Conservation (phyloP, 2,888 invertebrate genomes). For the Acholoe squamosa region DNA sequence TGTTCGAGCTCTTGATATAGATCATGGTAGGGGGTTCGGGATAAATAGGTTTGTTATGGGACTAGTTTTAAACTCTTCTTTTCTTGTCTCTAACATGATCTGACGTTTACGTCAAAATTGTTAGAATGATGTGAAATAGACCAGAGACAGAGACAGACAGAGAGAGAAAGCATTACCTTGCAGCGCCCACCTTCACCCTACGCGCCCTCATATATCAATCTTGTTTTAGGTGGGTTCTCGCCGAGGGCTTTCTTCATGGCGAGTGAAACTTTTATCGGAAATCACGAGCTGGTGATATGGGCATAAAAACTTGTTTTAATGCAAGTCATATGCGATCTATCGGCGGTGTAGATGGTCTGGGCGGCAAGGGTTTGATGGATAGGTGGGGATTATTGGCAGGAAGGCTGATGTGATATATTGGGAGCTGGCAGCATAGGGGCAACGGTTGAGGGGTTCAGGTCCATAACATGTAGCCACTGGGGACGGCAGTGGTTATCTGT, state of each 20-base stretch:
- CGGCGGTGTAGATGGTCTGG: neutral
- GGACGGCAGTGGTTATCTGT: neutral
- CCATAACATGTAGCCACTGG: neutral
- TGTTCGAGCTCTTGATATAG: neutral
- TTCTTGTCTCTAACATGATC: no score
- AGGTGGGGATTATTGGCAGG: neutral
- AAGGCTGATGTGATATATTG: neutral
- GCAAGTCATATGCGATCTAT: slow-evolving; percentile 25
- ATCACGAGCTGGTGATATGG: neutral
- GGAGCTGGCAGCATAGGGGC: neutral
- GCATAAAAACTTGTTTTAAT: neutral
- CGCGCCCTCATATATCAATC: no score
- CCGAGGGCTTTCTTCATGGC: neutral
- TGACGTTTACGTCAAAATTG: no score
- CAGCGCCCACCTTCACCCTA: no score
- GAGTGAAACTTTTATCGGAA: slow-evolving; percentile 21
- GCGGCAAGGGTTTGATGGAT: neutral
- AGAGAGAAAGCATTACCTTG: no score
- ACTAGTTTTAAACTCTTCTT: no score
- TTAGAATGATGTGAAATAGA: no score
- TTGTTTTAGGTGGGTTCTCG: no score
- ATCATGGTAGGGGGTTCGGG: no score
- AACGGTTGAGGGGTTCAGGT: neutral
- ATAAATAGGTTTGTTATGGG: no score
- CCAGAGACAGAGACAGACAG: no score